A percentile compares a stretch with the other conserved stretches of the same genome.
Conservation (phyloP, 2,113 vertebrate genomes). For the Stegostoma tigrinum region DNA sequence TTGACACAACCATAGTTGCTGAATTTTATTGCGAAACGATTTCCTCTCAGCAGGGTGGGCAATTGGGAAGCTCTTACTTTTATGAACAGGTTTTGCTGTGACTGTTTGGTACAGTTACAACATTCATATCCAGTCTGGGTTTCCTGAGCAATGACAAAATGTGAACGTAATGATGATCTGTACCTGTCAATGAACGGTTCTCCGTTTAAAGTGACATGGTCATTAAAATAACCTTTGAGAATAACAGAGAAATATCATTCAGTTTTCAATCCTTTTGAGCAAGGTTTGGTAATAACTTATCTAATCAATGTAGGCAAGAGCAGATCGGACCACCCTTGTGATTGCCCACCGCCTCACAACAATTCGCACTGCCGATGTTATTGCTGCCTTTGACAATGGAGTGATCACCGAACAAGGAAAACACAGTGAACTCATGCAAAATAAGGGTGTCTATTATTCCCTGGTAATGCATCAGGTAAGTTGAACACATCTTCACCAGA, state of each 20-base stretch:
- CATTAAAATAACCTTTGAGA: background rate
- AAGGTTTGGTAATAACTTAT: background rate
- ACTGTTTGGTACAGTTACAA: no score
- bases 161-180: no score
- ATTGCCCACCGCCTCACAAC: constrained; percentile 67
- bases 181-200: no score
- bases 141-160: no score
- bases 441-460: constrained; percentile 60
- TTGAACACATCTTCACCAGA: background rate
- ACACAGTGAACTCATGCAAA: constrained; percentile 60
- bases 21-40: no score
- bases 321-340: constrained; percentile 65
- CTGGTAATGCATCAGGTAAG: constrained; percentile 65
- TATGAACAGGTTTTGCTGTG: no score
- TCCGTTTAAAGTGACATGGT: background rate
- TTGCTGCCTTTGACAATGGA: constrained; percentile 59
- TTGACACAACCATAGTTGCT: no score
- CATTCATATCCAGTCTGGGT: no score
- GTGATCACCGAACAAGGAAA: constrained; percentile 57
- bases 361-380: constrained; percentile 60
- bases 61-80: no score
- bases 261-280: background rate
- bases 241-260: background rate
- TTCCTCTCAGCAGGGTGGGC: no score
- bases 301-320: constrained; percentile 49